phyloP scores from a whole-genome alignment of 1,140 invertebrate species.

The Trialeurodes vaporariorum region DNA sequence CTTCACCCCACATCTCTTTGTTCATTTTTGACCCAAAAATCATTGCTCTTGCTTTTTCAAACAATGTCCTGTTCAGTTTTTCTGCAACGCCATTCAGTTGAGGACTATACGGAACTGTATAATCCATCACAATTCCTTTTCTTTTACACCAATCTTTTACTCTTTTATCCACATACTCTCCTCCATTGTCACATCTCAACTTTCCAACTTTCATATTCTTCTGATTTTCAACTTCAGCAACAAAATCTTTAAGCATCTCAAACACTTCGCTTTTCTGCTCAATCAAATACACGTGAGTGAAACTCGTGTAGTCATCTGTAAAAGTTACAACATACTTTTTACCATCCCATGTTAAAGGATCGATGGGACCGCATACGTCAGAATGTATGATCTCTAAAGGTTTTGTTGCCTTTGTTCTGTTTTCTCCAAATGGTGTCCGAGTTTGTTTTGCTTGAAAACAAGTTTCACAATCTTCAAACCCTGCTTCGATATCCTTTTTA shows the following conservation, averaged over 20 bases:
- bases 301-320: too few relatives aligned
- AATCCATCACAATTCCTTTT: conserved; percentile 24
- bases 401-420: conserved; percentile 19
- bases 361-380: too few relatives aligned
- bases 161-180: conserved; percentile 17
- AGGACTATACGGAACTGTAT: conserved; percentile 28
- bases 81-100: conserved; percentile 32
- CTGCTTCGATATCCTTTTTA: background rate
- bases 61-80: conserved; percentile 24
- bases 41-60: too few relatives aligned
- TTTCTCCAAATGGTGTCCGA: conserved; percentile 21
- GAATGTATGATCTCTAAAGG: conserved; percentile 29
- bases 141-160: conserved; percentile 19
- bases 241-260: too few relatives aligned
- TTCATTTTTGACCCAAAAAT: conserved; percentile 22
- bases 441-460: background rate
- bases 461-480: background rate
- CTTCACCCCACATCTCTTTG: conserved; percentile 29
- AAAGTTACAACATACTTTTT: too few relatives aligned
- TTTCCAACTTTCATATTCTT: conserved; percentile 14
- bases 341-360: too few relatives aligned
- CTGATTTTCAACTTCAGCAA: too few relatives aligned
- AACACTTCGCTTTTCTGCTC: too few relatives aligned
- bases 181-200: conserved; percentile 20
- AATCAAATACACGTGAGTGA: too few relatives aligned